Conservation (phyloP, 2,797 vertebrate genomes). For the Myotis myotis region DNA sequence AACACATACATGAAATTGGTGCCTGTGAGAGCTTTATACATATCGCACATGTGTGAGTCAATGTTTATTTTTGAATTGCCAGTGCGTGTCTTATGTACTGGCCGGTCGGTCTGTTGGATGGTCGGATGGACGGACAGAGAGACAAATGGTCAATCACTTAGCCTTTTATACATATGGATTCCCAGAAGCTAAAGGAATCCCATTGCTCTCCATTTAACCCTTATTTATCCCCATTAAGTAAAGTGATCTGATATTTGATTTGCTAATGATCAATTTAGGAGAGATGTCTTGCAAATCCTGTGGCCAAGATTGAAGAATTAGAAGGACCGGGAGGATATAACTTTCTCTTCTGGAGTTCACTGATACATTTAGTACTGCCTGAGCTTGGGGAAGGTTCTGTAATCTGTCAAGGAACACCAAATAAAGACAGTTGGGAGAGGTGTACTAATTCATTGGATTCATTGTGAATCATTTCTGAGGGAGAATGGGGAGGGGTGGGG, state of each 20-base stretch:
- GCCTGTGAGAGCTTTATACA: too few relatives aligned
- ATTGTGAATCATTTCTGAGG: not conserved
- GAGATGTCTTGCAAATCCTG: not conserved
- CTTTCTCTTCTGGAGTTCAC: not conserved
- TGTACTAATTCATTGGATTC: not conserved
- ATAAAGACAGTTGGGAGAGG: not conserved
- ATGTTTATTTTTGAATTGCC: too few relatives aligned
- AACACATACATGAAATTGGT: too few relatives aligned
- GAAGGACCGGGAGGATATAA: not conserved
- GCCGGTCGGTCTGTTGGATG: accelerated
- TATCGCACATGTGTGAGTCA: too few relatives aligned
- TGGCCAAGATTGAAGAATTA: not conserved
- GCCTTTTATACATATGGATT: too few relatives aligned
- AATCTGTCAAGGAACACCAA: not conserved
- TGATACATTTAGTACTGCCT: not conserved
- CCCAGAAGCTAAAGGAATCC: not conserved
- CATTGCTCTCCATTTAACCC: not conserved
- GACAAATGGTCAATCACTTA: too few relatives aligned
- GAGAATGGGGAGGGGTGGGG: too few relatives aligned
- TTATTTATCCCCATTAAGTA: not conserved
- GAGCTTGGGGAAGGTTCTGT: not conserved
- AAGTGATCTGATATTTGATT: not conserved
- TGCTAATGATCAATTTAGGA: not conserved
- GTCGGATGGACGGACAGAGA: too few relatives aligned
- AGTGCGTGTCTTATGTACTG: too few relatives aligned